Evolutionary conservation across 92 coral and sea anemone genomes (phyloP).

Genomic region (Siderastrea radians): DNA sequence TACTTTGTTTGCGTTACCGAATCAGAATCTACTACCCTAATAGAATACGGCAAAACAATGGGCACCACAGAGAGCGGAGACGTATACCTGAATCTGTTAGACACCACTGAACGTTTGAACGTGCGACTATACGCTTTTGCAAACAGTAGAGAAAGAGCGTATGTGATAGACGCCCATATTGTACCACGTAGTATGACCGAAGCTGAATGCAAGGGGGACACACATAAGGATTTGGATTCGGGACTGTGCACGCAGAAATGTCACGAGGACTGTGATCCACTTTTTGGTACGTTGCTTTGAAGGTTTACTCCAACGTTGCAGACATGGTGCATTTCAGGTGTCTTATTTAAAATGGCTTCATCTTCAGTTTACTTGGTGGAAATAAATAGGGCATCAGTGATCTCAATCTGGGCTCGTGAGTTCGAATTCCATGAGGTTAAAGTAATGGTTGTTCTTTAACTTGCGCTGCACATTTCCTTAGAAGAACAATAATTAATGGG

Average conservation of each 20-base stretch:
- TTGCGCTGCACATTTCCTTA: too few relatives aligned
- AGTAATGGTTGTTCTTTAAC: too few relatives aligned
- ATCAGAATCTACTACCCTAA: conserved; percentile 22
- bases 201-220: conserved; percentile 44
- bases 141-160: conserved; percentile 12
- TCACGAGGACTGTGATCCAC: conserved; percentile 40
- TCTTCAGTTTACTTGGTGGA: background rate
- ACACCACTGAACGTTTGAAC: conserved; percentile 6
- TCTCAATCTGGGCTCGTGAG: too few relatives aligned
- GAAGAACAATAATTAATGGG: too few relatives aligned
- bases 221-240: background rate
- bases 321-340: too few relatives aligned
- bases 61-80: conserved; percentile 41
- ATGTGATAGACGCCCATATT: conserved; percentile 26
- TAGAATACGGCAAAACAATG: conserved; percentile 42
- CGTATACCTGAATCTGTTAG: conserved; percentile 23
- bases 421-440: too few relatives aligned
- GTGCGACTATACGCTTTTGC: conserved; percentile 56
- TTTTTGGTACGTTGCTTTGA: conserved; percentile 5
- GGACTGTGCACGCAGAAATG: conserved; percentile 16
- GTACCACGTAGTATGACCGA: conserved; percentile 21
- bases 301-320: background rate
- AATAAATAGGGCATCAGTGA: too few relatives aligned
- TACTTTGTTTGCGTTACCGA: conserved; percentile 62
- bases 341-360: background rate